Evolutionary conservation across 1,140 invertebrate species (phyloP).

Genomic region (Tetragnatha versicolor): DNA sequence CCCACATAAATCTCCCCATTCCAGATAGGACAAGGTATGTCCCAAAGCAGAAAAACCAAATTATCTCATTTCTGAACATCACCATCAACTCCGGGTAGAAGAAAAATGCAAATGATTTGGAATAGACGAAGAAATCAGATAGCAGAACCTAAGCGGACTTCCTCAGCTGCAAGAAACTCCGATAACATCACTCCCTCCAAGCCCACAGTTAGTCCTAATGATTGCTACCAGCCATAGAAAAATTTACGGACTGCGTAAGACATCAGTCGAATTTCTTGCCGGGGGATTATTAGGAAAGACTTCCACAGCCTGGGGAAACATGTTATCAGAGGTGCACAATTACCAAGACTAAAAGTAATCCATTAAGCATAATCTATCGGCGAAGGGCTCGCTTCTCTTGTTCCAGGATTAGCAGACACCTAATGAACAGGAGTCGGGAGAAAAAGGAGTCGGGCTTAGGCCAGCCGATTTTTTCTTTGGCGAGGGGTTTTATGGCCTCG

Average conservation of each 20-base stretch:
- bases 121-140: too few species aligned
- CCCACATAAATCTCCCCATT: too few species aligned
- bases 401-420: conserved; percentile 19
- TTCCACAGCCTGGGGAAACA: conserved; percentile 6
- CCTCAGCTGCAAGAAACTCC: background rate
- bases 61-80: too few species aligned
- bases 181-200: conserved; percentile 27
- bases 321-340: conserved; percentile 44
- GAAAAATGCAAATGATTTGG: background rate
- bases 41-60: too few species aligned
- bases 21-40: too few species aligned
- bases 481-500: background rate
- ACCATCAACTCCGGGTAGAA: too few species aligned
- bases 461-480: conserved; percentile 17
- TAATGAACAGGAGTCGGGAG: conserved; percentile 36
- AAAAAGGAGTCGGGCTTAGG: too few species aligned
- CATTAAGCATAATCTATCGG: conserved; percentile 48
- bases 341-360: conserved; percentile 49
- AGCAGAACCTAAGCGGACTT: background rate
- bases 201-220: conserved; percentile 20
- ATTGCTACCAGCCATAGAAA: conserved; percentile 32
- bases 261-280: conserved; percentile 40
- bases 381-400: conserved; percentile 33
- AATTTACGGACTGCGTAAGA: conserved; percentile 11
- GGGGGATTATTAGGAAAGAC: conserved; percentile 23